phyloP scores from a whole-genome alignment of 2,888 invertebrate genomes.

The Tinea semifulvella region DNA sequence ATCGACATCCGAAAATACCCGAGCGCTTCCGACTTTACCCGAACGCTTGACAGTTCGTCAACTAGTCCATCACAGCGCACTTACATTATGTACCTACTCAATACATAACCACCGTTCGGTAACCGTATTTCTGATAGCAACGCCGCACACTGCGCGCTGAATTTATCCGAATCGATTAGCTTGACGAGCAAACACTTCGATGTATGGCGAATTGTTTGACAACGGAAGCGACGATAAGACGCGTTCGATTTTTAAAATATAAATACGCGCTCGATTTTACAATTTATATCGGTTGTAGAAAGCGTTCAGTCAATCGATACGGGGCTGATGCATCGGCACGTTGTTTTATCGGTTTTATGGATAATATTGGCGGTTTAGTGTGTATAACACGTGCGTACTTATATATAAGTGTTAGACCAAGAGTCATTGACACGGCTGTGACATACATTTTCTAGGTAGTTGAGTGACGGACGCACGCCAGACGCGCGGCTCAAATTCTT shows the following conservation, averaged over 20 bases:
- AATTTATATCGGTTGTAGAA: no score
- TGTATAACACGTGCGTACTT: neutral
- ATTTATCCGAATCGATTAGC: no score
- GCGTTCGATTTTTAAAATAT: no score
- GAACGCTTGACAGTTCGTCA: slow-evolving; percentile 58
- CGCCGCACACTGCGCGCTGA: no score
- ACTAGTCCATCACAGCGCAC: slow-evolving; percentile 50
- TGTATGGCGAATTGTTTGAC: no score
- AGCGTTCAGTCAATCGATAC: no score
- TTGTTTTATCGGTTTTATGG: neutral
- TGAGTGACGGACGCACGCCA: neutral
- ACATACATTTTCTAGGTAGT: slow-evolving; percentile 2
- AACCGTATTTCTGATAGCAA: no score
- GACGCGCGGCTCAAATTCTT: neutral
- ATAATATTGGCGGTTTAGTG: neutral
- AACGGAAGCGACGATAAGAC: no score
- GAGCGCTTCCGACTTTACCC: slow-evolving; percentile 37
- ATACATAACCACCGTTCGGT: slow-evolving; percentile 52
- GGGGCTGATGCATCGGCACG: neutral
- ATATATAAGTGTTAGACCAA: no score
- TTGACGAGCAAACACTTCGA: no score
- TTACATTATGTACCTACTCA: slow-evolving; percentile 55
- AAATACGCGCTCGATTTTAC: no score
- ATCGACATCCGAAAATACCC: slow-evolving; percentile 25
- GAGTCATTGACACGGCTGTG: neutral